phyloP scores from a whole-genome alignment of 2,888 invertebrate species.

The Polyommatus icarus region DNA sequence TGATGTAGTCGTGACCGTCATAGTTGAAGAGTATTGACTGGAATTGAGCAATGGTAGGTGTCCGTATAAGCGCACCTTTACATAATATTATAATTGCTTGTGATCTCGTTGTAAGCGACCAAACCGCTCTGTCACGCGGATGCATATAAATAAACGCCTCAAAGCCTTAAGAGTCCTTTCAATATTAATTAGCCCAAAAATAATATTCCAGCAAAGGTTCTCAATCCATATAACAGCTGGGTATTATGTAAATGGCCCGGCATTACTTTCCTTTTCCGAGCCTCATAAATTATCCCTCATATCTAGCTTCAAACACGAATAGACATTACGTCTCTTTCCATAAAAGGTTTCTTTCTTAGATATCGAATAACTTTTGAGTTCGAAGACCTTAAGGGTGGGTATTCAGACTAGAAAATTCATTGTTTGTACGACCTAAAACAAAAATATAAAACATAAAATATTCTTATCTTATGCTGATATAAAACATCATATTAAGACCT shows the following conservation, averaged over 20 bases:
- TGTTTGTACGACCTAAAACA: no score
- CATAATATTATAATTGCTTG: no score
- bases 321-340: conserved; percentile 17
- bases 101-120: no score
- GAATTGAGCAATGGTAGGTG: no score
- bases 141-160: no score
- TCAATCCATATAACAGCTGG: conserved; percentile 25
- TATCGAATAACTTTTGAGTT: not conserved
- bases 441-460: no score
- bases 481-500: no score
- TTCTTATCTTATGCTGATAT: no score
- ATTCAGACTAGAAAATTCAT: not conserved
- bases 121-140: no score
- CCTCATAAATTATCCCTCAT: conserved; percentile 24
- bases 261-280: conserved; percentile 12
- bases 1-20: no score
- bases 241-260: conserved; percentile 15
- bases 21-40: no score
- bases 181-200: conserved; percentile 6
- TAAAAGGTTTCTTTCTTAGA: conserved; percentile 9
- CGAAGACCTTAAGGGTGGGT: not conserved
- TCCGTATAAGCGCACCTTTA: no score
- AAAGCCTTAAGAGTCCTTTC: not conserved
- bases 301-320: conserved; percentile 13
- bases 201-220: not conserved